Percentiles rank a stretch among this genome's conserved stretches.
Conservation (phyloP, 1,140 invertebrate genomes). For the Temnothorax curvispinosus region DNA sequence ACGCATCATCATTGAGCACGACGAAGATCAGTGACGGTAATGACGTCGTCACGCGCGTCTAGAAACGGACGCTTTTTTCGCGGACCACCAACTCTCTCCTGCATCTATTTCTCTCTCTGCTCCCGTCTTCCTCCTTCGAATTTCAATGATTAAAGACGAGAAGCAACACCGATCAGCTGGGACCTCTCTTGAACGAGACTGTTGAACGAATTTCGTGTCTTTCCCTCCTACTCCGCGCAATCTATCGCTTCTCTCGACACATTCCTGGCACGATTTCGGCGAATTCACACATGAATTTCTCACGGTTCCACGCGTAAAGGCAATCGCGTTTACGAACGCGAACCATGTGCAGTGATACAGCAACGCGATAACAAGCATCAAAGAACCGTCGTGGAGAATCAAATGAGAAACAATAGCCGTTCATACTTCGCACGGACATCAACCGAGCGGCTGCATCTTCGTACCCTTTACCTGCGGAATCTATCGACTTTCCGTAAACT, state of each 20-base stretch:
- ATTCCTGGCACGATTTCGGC: constrained; percentile 55
- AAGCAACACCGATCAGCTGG: constrained; percentile 21
- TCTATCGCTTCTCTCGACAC: constrained; percentile 55
- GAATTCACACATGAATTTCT: constrained; percentile 44
- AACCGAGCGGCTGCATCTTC: constrained; percentile 61
- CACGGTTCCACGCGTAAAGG: not conserved
- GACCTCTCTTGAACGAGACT: constrained; percentile 37
- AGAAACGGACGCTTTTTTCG: constrained; percentile 37
- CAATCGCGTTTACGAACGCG: constrained; percentile 1
- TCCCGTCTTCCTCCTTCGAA: constrained; percentile 9
- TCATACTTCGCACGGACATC: constrained; percentile 58
- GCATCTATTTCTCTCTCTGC: constrained; percentile 9
- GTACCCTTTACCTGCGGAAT: constrained; percentile 61
- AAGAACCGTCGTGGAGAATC: constrained; percentile 40
- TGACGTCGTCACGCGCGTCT: constrained; percentile 46
- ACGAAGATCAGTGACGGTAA: constrained; percentile 17
- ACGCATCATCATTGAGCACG: constrained; percentile 13
- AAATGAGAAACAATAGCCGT: constrained; percentile 46
- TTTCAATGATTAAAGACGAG: not conserved
- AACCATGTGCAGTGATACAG: constrained; percentile 30
- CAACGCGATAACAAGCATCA: constrained; percentile 26
- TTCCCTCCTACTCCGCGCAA: constrained; percentile 34
- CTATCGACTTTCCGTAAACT: constrained; percentile 75
- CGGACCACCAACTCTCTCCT: constrained; percentile 18
- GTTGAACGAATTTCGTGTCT: constrained; percentile 41